Conservation (phyloP, 2,113 vertebrate genomes). For the Artemisiospiza belli region DNA sequence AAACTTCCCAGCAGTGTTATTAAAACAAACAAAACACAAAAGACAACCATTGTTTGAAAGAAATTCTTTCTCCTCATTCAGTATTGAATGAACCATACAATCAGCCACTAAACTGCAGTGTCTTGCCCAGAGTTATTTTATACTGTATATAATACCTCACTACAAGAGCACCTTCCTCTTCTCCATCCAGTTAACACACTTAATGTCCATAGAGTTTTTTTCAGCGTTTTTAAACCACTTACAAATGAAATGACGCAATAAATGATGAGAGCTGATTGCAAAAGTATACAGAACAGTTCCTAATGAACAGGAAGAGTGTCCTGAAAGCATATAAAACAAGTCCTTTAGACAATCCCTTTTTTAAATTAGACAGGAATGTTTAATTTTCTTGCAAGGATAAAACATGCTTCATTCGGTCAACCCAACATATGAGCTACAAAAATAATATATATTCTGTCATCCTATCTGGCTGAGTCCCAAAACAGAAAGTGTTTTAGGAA, state of each 20-base stretch:
- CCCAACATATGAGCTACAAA: not conserved
- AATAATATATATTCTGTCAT: conserved; percentile 36
- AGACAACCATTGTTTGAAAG: not conserved
- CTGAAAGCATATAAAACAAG: not conserved
- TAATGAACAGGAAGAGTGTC: not conserved
- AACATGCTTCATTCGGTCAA: conserved; percentile 12
- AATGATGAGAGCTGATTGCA: not conserved
- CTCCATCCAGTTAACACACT: not conserved
- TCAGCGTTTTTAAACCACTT: not conserved
- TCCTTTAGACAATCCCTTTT: not conserved
- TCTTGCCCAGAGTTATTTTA: not conserved
- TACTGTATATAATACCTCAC: not conserved
- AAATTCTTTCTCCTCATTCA: not conserved
- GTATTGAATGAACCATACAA: not conserved
- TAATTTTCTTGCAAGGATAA: not conserved
- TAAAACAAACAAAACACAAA: not conserved
- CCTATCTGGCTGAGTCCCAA: not conserved
- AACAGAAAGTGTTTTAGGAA: not conserved
- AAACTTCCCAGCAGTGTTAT: not conserved
- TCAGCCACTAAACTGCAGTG: not conserved
- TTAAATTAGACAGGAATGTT: not conserved
- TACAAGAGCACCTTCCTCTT: not conserved
- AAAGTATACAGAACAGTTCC: not conserved
- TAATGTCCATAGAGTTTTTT: not conserved
- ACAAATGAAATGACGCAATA: not conserved